Evolutionary conservation across 1,140 invertebrate genomes (phyloP).

Genomic region (Lanistes nyassanus): DNA sequence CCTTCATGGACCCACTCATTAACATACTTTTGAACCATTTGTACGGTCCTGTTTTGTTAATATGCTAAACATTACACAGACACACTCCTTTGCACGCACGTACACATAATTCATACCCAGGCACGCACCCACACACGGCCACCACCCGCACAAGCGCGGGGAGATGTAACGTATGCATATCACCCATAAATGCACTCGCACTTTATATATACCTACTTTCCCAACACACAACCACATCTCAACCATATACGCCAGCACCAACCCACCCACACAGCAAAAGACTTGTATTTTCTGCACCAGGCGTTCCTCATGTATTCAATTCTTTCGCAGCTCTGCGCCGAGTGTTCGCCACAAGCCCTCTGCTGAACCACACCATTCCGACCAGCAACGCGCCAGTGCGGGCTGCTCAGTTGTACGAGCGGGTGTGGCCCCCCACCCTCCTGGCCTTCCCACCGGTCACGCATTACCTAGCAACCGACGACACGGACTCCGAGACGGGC

Average conservation of each 20-base stretch:
- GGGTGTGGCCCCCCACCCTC: slow-evolving; percentile 26
- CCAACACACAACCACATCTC: no score
- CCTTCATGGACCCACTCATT: no score
- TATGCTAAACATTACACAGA: neutral
- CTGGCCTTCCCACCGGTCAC: neutral
- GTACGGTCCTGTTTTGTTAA: no score
- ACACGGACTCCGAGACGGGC: slow-evolving; percentile 24
- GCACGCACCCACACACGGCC: neutral
- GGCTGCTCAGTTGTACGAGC: slow-evolving; percentile 24
- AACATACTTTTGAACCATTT: no score
- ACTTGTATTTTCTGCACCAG: no score
- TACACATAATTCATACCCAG: neutral
- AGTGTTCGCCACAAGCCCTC: slow-evolving; percentile 13
- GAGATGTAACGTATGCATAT: no score
- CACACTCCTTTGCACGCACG: neutral
- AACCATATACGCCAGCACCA: no score
- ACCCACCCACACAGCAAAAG: no score
- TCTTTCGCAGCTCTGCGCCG: slow-evolving; percentile 16
- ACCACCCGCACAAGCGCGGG: no score
- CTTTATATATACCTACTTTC: no score
- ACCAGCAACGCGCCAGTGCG: neutral
- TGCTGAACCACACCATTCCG: slow-evolving; percentile 21
- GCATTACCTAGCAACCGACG: slow-evolving; percentile 18
- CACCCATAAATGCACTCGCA: no score
- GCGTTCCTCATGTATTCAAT: no score